These are phyloP conservation scores for Chrysolina americana DNA, from an alignment of 2,888 invertebrate species.

Conservation along the genomic window DNA sequence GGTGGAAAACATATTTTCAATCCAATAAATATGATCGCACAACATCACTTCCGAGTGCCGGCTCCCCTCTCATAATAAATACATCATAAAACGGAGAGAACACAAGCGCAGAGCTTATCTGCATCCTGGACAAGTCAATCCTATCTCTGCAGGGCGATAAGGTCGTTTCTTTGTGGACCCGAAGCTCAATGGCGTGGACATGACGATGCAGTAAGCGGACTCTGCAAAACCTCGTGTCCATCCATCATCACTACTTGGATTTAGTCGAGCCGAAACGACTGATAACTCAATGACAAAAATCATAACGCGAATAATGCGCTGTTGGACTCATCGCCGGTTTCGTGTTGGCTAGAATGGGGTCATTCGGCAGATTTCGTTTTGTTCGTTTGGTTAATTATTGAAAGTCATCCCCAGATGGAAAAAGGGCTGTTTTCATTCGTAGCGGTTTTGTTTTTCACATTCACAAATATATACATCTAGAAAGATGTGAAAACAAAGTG, in stretches of 20 bases:
- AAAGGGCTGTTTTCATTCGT: no score
- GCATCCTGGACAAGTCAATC: slow-evolving; percentile 56
- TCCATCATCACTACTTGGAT: slow-evolving; percentile 60
- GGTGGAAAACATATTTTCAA: slow-evolving; percentile 53
- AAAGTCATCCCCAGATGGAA: no score
- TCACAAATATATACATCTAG: no score
- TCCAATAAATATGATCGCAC: slow-evolving; percentile 50
- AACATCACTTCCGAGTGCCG: slow-evolving; percentile 54
- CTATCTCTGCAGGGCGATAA: slow-evolving; percentile 52
- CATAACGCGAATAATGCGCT: slow-evolving; percentile 20
- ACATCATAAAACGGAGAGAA: slow-evolving; percentile 50
- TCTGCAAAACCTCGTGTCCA: slow-evolving; percentile 52
- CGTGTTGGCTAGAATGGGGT: slow-evolving; percentile 4
- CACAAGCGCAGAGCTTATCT: slow-evolving; percentile 42
- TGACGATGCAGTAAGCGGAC: slow-evolving; percentile 63
- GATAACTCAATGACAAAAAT: slow-evolving; percentile 50
- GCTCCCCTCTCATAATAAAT: slow-evolving; percentile 55
- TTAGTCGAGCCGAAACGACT: slow-evolving; percentile 59
- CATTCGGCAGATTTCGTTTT: neutral
- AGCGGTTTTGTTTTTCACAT: no score
- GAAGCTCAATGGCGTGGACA: slow-evolving; percentile 66
- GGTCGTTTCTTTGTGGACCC: slow-evolving; percentile 41
- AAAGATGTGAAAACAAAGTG: no score
- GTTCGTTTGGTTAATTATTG: neutral
- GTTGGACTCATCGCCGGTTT: neutral